A percentile compares a stretch with the other conserved stretches of the same genome.
Conservation (phyloP, 2,113 vertebrate species). For the Axis porcinus region DNA sequence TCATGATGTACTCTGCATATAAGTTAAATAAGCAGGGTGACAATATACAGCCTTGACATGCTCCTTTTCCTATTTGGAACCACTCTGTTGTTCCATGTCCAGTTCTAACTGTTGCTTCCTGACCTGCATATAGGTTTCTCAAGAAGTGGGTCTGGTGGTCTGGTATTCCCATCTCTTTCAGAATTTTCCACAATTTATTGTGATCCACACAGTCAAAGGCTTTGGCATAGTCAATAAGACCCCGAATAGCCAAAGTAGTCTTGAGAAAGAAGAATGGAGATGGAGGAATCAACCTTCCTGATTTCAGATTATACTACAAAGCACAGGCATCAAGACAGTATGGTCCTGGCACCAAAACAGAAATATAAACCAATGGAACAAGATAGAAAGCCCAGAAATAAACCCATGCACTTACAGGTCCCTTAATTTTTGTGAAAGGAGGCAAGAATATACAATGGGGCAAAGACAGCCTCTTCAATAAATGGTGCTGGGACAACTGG, state of each 20-base stretch:
- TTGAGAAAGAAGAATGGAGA: neutral
- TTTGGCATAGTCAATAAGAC: neutral
- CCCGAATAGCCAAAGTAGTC: neutral
- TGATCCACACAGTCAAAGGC: too few relatives aligned
- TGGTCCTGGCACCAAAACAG: neutral
- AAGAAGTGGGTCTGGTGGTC: too few relatives aligned
- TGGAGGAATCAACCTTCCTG: neutral
- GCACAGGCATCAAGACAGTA: neutral
- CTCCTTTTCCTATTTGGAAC: too few relatives aligned
- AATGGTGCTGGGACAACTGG: neutral
- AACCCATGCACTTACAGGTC: neutral
- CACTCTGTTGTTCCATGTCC: too few relatives aligned
- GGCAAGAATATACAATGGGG: neutral
- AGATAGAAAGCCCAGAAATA: neutral
- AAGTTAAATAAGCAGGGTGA: too few relatives aligned
- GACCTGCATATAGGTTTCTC: too few relatives aligned
- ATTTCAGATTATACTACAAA: neutral
- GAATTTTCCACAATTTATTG: too few relatives aligned
- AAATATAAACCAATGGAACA: neutral
- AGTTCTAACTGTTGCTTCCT: too few relatives aligned
- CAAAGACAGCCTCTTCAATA: neutral
- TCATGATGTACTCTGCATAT: too few relatives aligned
- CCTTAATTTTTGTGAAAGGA: neutral
- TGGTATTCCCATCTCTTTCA: too few relatives aligned
- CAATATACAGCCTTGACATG: too few relatives aligned